Evolutionary conservation across 2,888 invertebrate genomes (phyloP).

Genomic region (Deilephila elpenor): DNA sequence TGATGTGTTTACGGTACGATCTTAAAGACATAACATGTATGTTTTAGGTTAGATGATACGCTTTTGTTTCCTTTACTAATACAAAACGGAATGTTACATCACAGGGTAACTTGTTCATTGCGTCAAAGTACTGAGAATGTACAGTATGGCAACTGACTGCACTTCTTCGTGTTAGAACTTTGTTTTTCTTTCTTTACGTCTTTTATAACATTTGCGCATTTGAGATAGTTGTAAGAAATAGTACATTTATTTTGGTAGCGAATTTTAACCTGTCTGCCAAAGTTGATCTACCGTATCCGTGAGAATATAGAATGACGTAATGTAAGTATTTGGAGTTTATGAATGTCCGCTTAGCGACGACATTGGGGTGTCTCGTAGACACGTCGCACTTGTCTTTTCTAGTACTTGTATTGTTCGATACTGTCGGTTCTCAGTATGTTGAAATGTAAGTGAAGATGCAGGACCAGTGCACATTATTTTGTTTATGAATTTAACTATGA

Average conservation of each 20-base stretch:
- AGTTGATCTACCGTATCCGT: conserved; percentile 17
- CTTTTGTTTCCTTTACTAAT: conserved; percentile 55
- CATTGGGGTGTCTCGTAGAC: conserved; percentile 9
- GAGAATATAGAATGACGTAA: background rate
- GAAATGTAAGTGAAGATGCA: conserved; percentile 17
- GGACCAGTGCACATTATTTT: conserved; percentile 30
- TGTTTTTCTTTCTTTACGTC: conserved; percentile 6
- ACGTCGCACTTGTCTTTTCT: background rate
- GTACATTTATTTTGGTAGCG: conserved; percentile 27
- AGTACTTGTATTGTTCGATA: background rate
- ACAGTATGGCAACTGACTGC: conserved; percentile 15
- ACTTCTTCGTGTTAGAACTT: conserved; percentile 4
- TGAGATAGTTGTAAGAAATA: conserved; percentile 20
- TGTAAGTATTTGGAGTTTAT: background rate
- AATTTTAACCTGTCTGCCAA: conserved; percentile 25
- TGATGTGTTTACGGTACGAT: conserved; percentile 49
- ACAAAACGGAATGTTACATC: conserved; percentile 52
- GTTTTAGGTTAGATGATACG: conserved; percentile 58
- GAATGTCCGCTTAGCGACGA: conserved; percentile 10
- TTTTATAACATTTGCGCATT: conserved; percentile 6
- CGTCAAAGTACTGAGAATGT: conserved; percentile 32
- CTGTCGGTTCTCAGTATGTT: conserved; percentile 23
- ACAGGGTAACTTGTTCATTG: conserved; percentile 54
- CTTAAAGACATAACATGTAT: conserved; percentile 58
- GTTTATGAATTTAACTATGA: conserved; percentile 21